Base-by-base conservation (phyloP, 2,888 invertebrate species). In the Pinctada fucata region DNA sequence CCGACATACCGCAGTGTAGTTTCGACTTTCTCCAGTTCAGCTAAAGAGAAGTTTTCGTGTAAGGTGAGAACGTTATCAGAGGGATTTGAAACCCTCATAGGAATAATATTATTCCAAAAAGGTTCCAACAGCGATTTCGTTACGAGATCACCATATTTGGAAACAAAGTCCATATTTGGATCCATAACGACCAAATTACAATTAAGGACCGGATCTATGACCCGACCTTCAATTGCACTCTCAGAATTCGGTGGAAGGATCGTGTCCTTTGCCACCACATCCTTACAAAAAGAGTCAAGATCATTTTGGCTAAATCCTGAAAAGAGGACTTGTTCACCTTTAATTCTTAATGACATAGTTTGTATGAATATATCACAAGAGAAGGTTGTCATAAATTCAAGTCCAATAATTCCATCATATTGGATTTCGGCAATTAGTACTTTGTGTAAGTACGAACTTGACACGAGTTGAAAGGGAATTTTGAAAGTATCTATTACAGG, bases 371-470 rank as follows among this genome's bases (percentile, higher is more conserved):
- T n/a, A n/a, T n/a, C n/a, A n/a, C n/a, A n/a, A n/a, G n/a, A n/a
- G 71, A 73, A 77, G 8, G 70, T 10, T 3, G 74, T 31, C 3
- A 77, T 47, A 80, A 83, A 82, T 48, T 74, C 71, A n/a, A 52
- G 64, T 49, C 68, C 72, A 16, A 71, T 10, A 10, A 74, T 65
- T n/a, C 63, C 45, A 3, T n/a, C n/a, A 13, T 49, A 47, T 31
- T 50, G 49, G 47, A 71, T 51, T 49, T 49, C 52, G 48, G 51
- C 51, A 45, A 73, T 49, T 6, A 65, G 8, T 49, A 47, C 65
- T 48, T n/a, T 45, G 45, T 73, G n/a, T n/a, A n/a, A n/a, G n/a
- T n/a, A n/a, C n/a, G n/a, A n/a, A n/a, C n/a, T n/a, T n/a, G n/a
- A n/a, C n/a, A n/a, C n/a, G n/a, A n/a, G n/a, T n/a, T n/a, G n/a